Evolutionary conservation across 2,888 invertebrate genomes (phyloP).

Genomic region (Phyto melanocephala): DNA sequence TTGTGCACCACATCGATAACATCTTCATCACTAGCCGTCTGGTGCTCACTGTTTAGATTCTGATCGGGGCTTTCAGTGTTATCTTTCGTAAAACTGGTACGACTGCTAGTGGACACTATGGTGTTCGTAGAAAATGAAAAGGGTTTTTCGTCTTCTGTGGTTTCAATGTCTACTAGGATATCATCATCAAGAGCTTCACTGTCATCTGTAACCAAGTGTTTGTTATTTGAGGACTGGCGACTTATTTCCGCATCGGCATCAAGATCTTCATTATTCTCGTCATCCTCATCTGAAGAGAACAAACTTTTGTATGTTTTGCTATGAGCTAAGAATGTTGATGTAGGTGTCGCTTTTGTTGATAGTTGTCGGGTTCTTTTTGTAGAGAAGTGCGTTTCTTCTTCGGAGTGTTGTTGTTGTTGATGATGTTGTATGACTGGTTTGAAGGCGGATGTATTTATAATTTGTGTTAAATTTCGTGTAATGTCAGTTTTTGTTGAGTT

Average conservation of each 20-base stretch:
- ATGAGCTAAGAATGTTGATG: background rate
- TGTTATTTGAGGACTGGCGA: background rate
- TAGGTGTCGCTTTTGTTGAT: background rate
- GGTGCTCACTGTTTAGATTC: background rate
- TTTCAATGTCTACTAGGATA: constrained; percentile 92
- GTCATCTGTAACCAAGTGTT: background rate
- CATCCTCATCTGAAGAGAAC: constrained; percentile 19
- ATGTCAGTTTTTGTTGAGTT: background rate
- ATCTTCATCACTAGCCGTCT: constrained; percentile 42
- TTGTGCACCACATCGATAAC: constrained; percentile 50
- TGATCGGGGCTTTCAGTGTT: background rate
- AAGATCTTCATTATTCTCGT: background rate
- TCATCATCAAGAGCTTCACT: constrained; percentile 75
- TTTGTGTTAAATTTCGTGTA: constrained; percentile 70
- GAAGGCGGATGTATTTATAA: constrained; percentile 71
- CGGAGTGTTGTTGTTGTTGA: constrained; percentile 30
- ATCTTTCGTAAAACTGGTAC: background rate
- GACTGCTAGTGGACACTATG: background rate
- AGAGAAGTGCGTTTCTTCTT: constrained; percentile 24
- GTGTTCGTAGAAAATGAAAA: background rate
- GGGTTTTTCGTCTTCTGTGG: constrained; percentile 85
- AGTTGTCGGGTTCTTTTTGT: constrained; percentile 22
- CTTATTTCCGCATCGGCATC: background rate
- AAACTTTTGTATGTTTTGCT: background rate
- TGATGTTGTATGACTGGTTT: constrained; percentile 69